phyloP scores from a whole-genome alignment of 2,797 vertebrate genomes.

The Myotis pilosus region DNA sequence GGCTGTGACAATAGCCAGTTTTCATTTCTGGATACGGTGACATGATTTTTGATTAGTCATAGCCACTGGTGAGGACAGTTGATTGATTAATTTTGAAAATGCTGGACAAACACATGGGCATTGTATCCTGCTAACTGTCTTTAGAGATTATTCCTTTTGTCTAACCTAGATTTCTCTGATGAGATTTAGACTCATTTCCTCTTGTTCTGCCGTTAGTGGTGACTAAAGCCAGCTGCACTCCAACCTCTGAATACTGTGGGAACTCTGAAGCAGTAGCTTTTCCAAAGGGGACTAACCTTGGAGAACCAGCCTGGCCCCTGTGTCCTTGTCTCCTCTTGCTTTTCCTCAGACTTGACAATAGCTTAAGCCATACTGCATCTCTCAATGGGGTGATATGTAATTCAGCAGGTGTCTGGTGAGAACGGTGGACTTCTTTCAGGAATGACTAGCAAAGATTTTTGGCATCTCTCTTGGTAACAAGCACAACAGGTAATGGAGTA shows the following conservation, averaged over 20 bases:
- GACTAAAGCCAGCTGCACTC: neutral
- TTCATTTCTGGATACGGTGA: slow-evolving; percentile 32
- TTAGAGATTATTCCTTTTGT: slow-evolving; percentile 46
- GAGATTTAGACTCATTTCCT: slow-evolving; percentile 12
- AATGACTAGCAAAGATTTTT: neutral
- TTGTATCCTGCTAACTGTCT: neutral
- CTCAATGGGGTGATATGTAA: neutral
- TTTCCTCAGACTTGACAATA: neutral
- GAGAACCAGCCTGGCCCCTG: neutral
- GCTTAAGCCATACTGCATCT: neutral
- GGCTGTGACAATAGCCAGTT: neutral
- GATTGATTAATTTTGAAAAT: slow-evolving; percentile 49
- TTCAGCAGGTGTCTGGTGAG: neutral
- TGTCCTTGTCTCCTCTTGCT: neutral
- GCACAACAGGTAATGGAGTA: neutral
- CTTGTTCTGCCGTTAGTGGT: neutral
- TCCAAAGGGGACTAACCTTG: neutral
- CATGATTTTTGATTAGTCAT: slow-evolving; percentile 50
- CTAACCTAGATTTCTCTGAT: slow-evolving; percentile 35
- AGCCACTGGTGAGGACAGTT: neutral
- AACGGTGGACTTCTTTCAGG: neutral
- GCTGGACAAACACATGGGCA: neutral
- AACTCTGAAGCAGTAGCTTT: neutral
- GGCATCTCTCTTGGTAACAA: neutral
- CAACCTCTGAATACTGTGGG: neutral